Percentiles rank a stretch among this genome's conserved stretches.
These are phyloP conservation scores for Cyprinodon brontotheroides DNA, from an alignment of 2,113 vertebrate species.

Conservation along the genomic window DNA sequence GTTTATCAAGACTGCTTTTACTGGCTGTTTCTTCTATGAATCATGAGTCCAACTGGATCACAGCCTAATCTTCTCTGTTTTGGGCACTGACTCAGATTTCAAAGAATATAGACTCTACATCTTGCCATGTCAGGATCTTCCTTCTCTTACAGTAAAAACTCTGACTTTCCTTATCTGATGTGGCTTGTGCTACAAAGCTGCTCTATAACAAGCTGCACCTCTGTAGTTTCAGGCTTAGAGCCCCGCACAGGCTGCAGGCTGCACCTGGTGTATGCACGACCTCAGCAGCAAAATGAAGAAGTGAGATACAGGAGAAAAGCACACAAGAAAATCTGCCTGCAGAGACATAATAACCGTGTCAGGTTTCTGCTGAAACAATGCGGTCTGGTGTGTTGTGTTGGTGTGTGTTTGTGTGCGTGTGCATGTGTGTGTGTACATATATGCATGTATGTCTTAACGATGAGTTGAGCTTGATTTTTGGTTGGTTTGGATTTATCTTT, in stretches of 20 bases:
- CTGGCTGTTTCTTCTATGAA: neutral
- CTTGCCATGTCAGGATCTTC: conserved; percentile 24
- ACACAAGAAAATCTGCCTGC: conserved; percentile 23
- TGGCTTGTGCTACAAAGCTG: conserved; percentile 43
- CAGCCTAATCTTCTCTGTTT: neutral
- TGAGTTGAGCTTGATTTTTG: conserved; percentile 11
- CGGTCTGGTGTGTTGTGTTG: conserved; percentile 14
- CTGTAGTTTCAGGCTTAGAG: conserved; percentile 21
- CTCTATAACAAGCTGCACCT: conserved; percentile 29
- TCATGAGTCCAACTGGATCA: neutral
- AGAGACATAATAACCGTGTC: conserved; percentile 37
- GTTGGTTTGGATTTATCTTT: conserved; percentile 40
- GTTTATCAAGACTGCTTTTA: too few species aligned
- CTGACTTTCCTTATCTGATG: conserved; percentile 34
- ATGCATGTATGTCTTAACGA: conserved; percentile 13
- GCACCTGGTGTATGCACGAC: conserved; percentile 50
- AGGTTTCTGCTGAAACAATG: conserved; percentile 38
- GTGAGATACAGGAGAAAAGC: conserved; percentile 47
- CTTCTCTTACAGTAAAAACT: conserved; percentile 22
- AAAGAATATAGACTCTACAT: neutral
- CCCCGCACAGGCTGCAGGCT: conserved; percentile 23
- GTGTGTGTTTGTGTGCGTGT: neutral
- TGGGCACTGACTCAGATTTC: conserved; percentile 18
- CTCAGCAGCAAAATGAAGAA: conserved; percentile 59
- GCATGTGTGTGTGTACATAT: neutral